These are phyloP conservation scores for Lophius piscatorius DNA, from an alignment of 2,113 vertebrate species.

Conservation along the genomic window DNA sequence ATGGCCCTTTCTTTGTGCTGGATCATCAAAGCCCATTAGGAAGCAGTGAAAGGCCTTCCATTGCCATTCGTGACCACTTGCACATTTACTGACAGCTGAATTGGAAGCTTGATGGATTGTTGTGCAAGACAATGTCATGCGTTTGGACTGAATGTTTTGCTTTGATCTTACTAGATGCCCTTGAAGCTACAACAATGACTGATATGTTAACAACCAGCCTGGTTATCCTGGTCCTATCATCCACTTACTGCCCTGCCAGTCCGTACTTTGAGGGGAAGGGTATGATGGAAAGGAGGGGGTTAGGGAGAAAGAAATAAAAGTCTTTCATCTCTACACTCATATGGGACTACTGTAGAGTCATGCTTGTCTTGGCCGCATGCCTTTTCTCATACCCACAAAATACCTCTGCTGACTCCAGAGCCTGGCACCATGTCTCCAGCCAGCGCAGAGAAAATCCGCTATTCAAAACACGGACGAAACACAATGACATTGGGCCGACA, in stretches of 20 bases:
- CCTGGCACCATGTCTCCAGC: slow-evolving; percentile 73
- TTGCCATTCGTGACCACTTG: slow-evolving; percentile 63
- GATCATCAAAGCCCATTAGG: slow-evolving; percentile 75
- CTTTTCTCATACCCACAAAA: slow-evolving; percentile 65
- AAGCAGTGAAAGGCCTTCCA: slow-evolving; percentile 63
- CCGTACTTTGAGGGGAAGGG: slow-evolving; percentile 38
- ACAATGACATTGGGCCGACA: slow-evolving; percentile 58
- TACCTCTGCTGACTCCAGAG: slow-evolving; percentile 59
- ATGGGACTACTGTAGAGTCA: slow-evolving; percentile 55
- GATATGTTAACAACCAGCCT: slow-evolving; percentile 76
- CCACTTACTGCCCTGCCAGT: slow-evolving; percentile 64
- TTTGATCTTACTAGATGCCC: slow-evolving; percentile 74
- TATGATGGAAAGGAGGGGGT: slow-evolving; percentile 22
- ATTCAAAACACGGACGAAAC: slow-evolving; percentile 72
- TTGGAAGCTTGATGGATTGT: slow-evolving; percentile 70
- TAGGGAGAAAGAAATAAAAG: slow-evolving; percentile 48
- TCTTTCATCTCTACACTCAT: slow-evolving; percentile 65
- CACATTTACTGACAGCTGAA: slow-evolving; percentile 72
- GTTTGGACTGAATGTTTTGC: slow-evolving; percentile 64
- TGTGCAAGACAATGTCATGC: slow-evolving; percentile 67
- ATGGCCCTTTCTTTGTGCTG: slow-evolving; percentile 67
- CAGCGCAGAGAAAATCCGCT: slow-evolving; percentile 66
- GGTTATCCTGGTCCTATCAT: slow-evolving; percentile 62
- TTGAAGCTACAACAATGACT: slow-evolving; percentile 64
- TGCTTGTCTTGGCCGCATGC: slow-evolving; percentile 46